These are phyloP conservation scores for Epinotia demarniana DNA, from an alignment of 2,888 invertebrate species.

Conservation along the genomic window DNA sequence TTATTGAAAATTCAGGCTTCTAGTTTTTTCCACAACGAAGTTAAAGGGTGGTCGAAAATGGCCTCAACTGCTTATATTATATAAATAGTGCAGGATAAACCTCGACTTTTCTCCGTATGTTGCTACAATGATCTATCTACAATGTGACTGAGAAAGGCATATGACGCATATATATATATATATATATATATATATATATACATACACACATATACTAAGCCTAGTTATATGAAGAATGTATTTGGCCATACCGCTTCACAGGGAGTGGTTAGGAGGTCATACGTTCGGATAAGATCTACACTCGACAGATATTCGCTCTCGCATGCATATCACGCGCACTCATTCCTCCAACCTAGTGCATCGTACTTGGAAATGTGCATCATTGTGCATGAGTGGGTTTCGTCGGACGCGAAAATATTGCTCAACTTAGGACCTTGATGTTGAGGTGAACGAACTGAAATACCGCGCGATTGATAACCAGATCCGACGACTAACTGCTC, in stretches of 20 bases:
- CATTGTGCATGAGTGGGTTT: slow-evolving; percentile 71
- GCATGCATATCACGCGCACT: slow-evolving; percentile 79
- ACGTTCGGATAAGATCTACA: slow-evolving; percentile 71
- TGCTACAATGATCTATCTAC: too few relatives aligned
- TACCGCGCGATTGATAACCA: slow-evolving; percentile 68
- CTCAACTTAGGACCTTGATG: slow-evolving; percentile 69
- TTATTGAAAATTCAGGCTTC: too few relatives aligned
- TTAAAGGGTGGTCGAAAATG: too few relatives aligned
- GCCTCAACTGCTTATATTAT: too few relatives aligned
- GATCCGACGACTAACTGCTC: slow-evolving; percentile 60
- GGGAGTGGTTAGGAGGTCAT: slow-evolving; percentile 68
- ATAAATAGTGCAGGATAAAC: too few relatives aligned
- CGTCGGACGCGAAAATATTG: slow-evolving; percentile 70
- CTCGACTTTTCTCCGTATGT: not conserved
- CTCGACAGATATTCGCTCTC: slow-evolving; percentile 65
- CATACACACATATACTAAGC: not conserved
- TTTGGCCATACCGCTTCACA: slow-evolving; percentile 66
- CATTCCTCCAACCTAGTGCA: slow-evolving; percentile 79
- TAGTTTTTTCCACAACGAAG: too few relatives aligned
- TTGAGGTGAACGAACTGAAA: slow-evolving; percentile 75
- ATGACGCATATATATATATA: not conserved
- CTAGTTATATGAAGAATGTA: slow-evolving; percentile 67
- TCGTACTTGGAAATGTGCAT: slow-evolving; percentile 77
- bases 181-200: not conserved
- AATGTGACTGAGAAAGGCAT: too few relatives aligned